Percentiles rank a stretch among this genome's conserved stretches.
These are phyloP conservation scores for Bolinopsis microptera DNA, from an alignment of 37 sponge, comb jelly and placozoan species.

Conservation along the genomic window DNA sequence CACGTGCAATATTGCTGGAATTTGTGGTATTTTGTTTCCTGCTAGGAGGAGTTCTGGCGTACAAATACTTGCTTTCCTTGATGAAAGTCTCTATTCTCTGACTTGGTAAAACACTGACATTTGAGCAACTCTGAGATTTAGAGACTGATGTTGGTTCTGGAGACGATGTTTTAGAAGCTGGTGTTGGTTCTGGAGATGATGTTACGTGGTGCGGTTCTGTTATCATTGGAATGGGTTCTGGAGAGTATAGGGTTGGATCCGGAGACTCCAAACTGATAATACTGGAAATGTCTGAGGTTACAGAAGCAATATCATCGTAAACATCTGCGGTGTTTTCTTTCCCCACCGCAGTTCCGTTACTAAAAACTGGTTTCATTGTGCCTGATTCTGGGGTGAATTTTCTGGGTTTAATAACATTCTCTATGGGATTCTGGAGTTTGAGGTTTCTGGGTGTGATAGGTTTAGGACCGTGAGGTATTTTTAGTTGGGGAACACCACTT, in stretches of 20 bases:
- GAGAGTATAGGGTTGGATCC: not conserved
- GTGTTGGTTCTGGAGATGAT: not conserved
- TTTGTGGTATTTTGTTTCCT: not conserved
- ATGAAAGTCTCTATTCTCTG: slow-evolving; percentile 2
- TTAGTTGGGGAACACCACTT: not conserved
- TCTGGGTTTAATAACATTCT: not conserved
- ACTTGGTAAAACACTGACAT: slow-evolving; percentile 1
- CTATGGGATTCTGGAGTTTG: not conserved
- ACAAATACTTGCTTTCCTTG: slow-evolving; percentile 10
- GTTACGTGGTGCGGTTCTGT: not conserved
- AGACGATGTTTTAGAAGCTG: not conserved
- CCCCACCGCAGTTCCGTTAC: not conserved
- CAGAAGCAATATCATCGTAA: not conserved
- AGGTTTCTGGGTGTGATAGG: not conserved
- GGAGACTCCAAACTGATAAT: slow-evolving; percentile 1
- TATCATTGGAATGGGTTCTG: not conserved
- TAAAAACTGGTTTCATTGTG: not conserved
- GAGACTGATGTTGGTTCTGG: not conserved
- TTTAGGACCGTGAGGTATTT: not conserved
- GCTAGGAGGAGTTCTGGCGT: not conserved
- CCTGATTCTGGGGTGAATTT: not conserved
- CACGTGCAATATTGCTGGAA: not conserved
- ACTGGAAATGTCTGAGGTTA: slow-evolving; percentile 15
- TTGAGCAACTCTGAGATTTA: not conserved
- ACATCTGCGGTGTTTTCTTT: not conserved